phyloP scores from a whole-genome alignment of 2,113 vertebrate genomes.

The Isichthys henryi region DNA sequence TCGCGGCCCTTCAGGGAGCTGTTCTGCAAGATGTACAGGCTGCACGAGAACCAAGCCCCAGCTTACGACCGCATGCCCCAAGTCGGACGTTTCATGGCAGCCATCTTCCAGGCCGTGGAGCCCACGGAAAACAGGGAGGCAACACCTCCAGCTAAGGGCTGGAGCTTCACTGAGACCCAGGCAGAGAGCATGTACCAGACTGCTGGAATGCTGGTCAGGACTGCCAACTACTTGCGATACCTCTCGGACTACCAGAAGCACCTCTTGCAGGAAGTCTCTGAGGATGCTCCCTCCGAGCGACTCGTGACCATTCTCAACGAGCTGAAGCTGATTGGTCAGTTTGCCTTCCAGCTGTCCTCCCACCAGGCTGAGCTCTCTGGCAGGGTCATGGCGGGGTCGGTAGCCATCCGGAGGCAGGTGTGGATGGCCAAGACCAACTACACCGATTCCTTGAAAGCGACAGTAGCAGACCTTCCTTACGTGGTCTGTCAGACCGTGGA shows the following conservation, averaged over 20 bases:
- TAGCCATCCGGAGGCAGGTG: constrained; percentile 34
- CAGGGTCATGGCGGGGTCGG: constrained; percentile 39
- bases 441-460: constrained; percentile 34
- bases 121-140: constrained; percentile 27
- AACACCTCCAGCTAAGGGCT: constrained; percentile 14
- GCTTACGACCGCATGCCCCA: constrained; percentile 39
- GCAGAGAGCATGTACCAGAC: constrained; percentile 38
- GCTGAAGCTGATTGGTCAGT: constrained; percentile 39
- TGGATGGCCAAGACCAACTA: constrained; percentile 42
- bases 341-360: constrained; percentile 33
- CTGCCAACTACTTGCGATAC: constrained; percentile 39
- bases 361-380: constrained; percentile 43
- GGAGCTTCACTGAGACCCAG: constrained; percentile 28
- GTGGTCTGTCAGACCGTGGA: constrained; percentile 27
- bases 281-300: constrained; percentile 22
- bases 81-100: constrained; percentile 36
- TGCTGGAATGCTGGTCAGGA: constrained; percentile 38
- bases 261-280: constrained; percentile 30
- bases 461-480: constrained; percentile 39
- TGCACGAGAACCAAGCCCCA: constrained; percentile 33
- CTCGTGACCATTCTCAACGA: constrained; percentile 25
- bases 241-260: constrained; percentile 38
- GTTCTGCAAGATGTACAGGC: constrained; percentile 36
- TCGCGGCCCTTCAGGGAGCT: constrained; percentile 28
- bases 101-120: constrained; percentile 37